These are phyloP conservation scores for Heterodera schachtii DNA, from an alignment of 1,140 invertebrate genomes.

Conservation along the genomic window DNA sequence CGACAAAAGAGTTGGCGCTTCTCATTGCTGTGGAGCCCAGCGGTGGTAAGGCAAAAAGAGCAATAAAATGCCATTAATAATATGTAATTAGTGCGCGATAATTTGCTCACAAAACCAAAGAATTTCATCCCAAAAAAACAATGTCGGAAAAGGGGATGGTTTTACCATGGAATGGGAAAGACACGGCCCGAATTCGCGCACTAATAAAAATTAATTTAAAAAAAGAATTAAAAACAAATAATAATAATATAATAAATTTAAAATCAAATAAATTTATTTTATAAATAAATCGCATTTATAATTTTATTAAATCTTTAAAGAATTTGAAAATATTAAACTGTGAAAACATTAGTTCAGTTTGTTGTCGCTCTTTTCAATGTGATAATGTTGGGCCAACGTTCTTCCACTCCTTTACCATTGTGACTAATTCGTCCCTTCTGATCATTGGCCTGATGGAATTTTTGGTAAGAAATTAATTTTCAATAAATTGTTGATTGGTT, in stretches of 20 bases:
- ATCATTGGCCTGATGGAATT: neutral
- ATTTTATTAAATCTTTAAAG: too few species aligned
- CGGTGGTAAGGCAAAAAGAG: neutral
- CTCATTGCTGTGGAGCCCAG: neutral
- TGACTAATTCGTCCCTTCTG: neutral
- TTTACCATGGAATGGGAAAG: too few species aligned
- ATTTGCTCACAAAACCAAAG: neutral
- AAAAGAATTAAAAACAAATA: too few species aligned
- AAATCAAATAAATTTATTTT: too few species aligned
- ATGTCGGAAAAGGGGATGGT: too few species aligned
- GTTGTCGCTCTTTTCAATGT: constrained; percentile 5
- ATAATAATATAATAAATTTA: too few species aligned
- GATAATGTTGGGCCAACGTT: neutral
- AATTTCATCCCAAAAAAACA: neutral
- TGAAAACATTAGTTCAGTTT: neutral
- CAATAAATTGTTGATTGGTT: neutral
- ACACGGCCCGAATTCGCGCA: too few species aligned
- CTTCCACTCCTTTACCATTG: neutral
- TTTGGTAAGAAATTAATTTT: neutral
- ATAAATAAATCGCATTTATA: too few species aligned
- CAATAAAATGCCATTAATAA: too few species aligned
- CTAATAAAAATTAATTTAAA: too few species aligned
- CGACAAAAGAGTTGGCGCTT: neutral
- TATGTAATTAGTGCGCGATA: too few species aligned
- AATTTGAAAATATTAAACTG: too few species aligned